Base-by-base conservation (phyloP, 30 jellyfish, hydroid and myxozoan species). In the Sanderia malayensis region DNA sequence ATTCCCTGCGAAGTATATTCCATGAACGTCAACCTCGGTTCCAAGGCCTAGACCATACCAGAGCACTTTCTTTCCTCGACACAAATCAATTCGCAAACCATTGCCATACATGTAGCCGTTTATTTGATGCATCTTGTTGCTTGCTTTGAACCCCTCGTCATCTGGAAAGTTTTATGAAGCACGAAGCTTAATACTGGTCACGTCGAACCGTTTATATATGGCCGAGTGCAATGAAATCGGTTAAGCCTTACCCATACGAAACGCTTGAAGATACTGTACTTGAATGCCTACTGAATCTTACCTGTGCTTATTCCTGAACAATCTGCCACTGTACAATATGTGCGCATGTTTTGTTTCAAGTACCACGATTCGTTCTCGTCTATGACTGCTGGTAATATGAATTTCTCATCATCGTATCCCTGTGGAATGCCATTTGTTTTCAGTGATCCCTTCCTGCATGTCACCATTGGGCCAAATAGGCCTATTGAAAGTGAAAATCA, bases 351-450 rank as follows among this genome's bases (percentile, higher is more conserved):
- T 61, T 22, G 53, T n/a, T 80, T 81, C 67, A 80, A 63, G 23
- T 41, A 66, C 93, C 93, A 80, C 31, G 93, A 80, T 32, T 80
- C 45, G 46, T 80, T 80, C 52, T 80, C 93, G 46, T 80, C 93
- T 73, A 80, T 80, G 0, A 69, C 74, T 19, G 84, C 84, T 69
- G 59, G 41, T 13, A 80, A 58, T 9, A 80, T 2, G 59, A 52
- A 80, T 58, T 59, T 68, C 67, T 80, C 80, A 0, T 70, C 84
- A 18, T 70, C 80, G 49, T 80, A 80, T 2, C 84, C 84, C 15
- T 57, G 46, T 10, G 93, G 93, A 0, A 80, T 19, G 18, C 84
- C 84, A 58, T 57, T 46, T 0, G 83, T 70, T 41, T 58, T 30
- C 34, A 80, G 34, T 20, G 79, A 27, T 1, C 84, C 84, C 26